These are phyloP conservation scores for Onychomys leucogaster DNA, from an alignment of 2,797 vertebrate genomes.

Conservation along the genomic window DNA sequence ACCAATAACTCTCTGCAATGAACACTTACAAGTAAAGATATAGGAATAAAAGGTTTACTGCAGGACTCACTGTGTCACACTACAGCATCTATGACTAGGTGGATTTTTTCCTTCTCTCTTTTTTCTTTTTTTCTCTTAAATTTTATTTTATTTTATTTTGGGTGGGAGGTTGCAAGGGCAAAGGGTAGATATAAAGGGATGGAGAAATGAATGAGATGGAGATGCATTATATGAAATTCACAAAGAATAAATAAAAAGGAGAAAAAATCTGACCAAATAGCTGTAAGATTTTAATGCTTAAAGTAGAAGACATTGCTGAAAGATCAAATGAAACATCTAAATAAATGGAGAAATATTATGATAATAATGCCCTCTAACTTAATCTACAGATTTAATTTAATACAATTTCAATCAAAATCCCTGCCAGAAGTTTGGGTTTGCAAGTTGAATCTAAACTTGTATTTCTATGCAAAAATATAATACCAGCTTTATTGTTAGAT, in stretches of 20 bases:
- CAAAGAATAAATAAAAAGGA: neutral
- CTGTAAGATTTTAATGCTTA: slow-evolving; percentile 31
- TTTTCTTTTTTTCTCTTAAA: neutral
- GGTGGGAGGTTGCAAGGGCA: neutral
- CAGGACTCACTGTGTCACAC: neutral
- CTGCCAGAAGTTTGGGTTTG: slow-evolving; percentile 50
- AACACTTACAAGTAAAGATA: no score
- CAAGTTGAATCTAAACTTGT: slow-evolving; percentile 57
- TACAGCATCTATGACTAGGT: neutral
- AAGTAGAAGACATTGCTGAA: slow-evolving; percentile 46
- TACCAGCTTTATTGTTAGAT: slow-evolving; percentile 42
- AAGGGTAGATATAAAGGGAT: neutral
- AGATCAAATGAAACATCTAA: slow-evolving; percentile 58
- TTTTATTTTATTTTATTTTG: neutral
- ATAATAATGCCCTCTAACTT: slow-evolving; percentile 34
- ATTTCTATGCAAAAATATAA: slow-evolving; percentile 37
- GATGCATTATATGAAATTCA: neutral
- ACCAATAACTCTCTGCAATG: neutral
- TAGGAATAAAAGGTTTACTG: neutral
- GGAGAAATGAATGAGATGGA: neutral
- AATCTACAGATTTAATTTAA: slow-evolving; percentile 55
- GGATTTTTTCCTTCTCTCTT: neutral
- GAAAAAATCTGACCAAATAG: neutral
- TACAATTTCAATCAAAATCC: slow-evolving; percentile 8
- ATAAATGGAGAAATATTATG: slow-evolving; percentile 12